These are phyloP conservation scores for Diabrotica balteata DNA, from an alignment of 2,888 invertebrate species.

Conservation along the genomic window DNA sequence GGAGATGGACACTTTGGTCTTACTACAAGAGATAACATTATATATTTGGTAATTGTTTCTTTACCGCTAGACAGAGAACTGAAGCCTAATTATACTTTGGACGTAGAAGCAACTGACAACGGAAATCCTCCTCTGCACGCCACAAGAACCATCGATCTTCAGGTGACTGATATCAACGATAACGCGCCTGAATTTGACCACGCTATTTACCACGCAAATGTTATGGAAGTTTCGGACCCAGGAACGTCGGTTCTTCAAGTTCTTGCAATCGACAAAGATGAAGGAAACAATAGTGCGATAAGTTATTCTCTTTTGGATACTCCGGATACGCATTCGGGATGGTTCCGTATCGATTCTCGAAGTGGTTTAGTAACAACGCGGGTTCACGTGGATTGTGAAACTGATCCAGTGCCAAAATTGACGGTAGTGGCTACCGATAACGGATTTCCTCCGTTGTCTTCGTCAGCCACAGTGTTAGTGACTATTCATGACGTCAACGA, in stretches of 20 bases:
- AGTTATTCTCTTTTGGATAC: slow-evolving; percentile 79
- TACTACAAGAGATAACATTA: slow-evolving; percentile 90
- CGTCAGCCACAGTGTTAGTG: slow-evolving; percentile 84
- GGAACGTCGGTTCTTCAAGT: slow-evolving; percentile 90
- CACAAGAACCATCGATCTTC: slow-evolving; percentile 80
- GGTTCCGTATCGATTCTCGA: slow-evolving; percentile 90
- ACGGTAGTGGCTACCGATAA: slow-evolving; percentile 89
- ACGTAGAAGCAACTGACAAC: slow-evolving; percentile 88
- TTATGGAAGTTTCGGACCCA: slow-evolving; percentile 91
- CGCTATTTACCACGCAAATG: slow-evolving; percentile 83
- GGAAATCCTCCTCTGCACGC: slow-evolving; percentile 91
- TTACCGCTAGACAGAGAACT: slow-evolving; percentile 91
- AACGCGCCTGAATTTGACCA: slow-evolving; percentile 87
- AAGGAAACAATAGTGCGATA: slow-evolving; percentile 87
- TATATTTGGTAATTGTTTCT: slow-evolving; percentile 89
- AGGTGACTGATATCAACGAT: slow-evolving; percentile 92
- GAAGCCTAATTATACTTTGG: slow-evolving; percentile 84
- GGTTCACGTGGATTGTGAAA: slow-evolving; percentile 92
- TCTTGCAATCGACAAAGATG: slow-evolving; percentile 83
- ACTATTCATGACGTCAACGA: slow-evolving; percentile 96
- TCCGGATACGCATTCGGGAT: slow-evolving; percentile 75
- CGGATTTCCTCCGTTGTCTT: slow-evolving; percentile 84
- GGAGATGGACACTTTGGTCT: slow-evolving; percentile 92
- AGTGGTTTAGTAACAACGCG: slow-evolving; percentile 90
- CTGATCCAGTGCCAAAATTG: slow-evolving; percentile 87